Conservation (phyloP, 2,888 invertebrate species). For the Arctia plantaginis region DNA sequence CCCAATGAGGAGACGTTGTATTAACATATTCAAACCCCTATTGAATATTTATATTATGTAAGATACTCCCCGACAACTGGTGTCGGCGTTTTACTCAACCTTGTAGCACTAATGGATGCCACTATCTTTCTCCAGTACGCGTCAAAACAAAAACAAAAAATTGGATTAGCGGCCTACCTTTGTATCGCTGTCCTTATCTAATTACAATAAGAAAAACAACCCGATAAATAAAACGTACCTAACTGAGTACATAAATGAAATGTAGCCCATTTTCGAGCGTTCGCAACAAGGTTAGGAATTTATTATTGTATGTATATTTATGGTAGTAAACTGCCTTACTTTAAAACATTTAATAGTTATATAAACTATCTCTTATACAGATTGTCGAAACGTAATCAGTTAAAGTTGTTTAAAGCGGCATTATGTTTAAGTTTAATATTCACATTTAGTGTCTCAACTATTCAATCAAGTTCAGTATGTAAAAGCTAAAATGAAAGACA, state of each 20-base stretch:
- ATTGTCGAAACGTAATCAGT: background rate
- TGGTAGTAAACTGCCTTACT: conserved; percentile 24
- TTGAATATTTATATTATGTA: conserved; percentile 85
- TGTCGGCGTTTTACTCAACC: conserved; percentile 68
- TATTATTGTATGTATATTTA: conserved; percentile 38
- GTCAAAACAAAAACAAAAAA: conserved; percentile 75
- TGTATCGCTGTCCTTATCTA: conserved; percentile 53
- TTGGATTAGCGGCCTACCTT: conserved; percentile 64
- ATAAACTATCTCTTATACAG: background rate
- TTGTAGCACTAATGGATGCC: conserved; percentile 79
- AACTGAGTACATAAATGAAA: conserved; percentile 38
- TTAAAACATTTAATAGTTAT: background rate
- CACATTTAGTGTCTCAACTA: background rate
- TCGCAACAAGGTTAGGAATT: conserved; percentile 19
- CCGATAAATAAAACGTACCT: conserved; percentile 44
- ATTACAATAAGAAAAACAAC: conserved; percentile 55
- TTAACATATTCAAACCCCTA: conserved; percentile 85
- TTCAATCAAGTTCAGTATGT: background rate
- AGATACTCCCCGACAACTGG: conserved; percentile 53
- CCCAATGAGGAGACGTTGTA: conserved; percentile 83
- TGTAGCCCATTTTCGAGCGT: conserved; percentile 44
- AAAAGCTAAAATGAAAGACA: background rate
- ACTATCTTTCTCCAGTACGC: conserved; percentile 73
- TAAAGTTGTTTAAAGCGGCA: background rate
- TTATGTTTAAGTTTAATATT: too few species aligned